Base-by-base conservation (phyloP, 2,888 invertebrate genomes). In the Argyresthia goedartella region DNA sequence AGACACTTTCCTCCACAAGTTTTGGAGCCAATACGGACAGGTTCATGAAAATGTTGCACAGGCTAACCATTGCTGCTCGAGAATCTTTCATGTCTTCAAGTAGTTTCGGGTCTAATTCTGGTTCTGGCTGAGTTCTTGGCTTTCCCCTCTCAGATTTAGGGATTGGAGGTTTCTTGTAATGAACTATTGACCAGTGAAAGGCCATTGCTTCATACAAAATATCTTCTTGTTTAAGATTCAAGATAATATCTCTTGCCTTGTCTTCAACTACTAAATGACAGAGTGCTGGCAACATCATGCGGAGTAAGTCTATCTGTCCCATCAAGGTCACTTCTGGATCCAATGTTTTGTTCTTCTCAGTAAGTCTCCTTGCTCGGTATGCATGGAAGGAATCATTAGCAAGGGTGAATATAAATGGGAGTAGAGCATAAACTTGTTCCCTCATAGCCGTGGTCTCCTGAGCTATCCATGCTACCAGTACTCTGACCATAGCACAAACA, bases 231-330 rank as follows among this genome's bases (percentile, higher is more conserved):
- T 94, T 92, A 51, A 90, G 86, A 55, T 92, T 89, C 50, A 97
- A 81, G 57, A 96, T 87, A 55, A 96, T 92, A 66, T 92, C 90
- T 59, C 97, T 88, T 0, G 95, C 92, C 61, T 93, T 91, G 63
- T 97, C 97, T 81, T 97, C 97, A 16, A 97, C 95, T 39, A 95
- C 93, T 60, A 98, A 89, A 73, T 97, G 96, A 66, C 97, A 97
- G 4, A 97, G 79, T 1, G 95, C 96, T 2, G 97, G 97, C 55
- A 97, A 80, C 85, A 97, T 89, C 43, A 96, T 88, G 51, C 96
- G 89, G 14, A 97, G 75, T 48, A 96, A 85, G 73, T 96, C 95
- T 45, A 91, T 77, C 60, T 90, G 88, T 46, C 90, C 89, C 63
- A 88, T 72, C 35, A 89, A 79, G 62, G 65, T 65, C 14, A 65